A percentile compares a stretch with the other conserved stretches of the same genome.
phyloP scores from a whole-genome alignment of 2,113 vertebrate genomes.

The Etheostoma cragini region DNA sequence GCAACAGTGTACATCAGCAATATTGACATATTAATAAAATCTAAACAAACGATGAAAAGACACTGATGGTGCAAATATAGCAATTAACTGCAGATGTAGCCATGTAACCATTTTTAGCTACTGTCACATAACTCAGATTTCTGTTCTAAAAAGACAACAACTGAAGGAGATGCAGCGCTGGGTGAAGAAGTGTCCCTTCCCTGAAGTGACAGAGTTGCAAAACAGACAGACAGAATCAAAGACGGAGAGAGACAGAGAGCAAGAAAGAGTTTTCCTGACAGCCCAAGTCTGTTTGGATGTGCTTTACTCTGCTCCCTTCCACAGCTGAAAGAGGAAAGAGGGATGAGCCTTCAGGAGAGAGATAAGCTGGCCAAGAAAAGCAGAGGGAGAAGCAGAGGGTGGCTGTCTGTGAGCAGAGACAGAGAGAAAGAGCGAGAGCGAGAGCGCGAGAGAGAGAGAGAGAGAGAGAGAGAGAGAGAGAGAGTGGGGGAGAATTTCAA shows the following conservation, averaged over 20 bases:
- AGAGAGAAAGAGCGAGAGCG: constrained; percentile 43
- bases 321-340: constrained; percentile 60
- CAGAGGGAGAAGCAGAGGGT: constrained; percentile 72
- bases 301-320: constrained; percentile 57
- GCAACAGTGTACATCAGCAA: neutral
- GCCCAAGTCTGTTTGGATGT: constrained; percentile 70
- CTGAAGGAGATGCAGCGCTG: constrained; percentile 60
- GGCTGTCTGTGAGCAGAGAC: constrained; percentile 67
- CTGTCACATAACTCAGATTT: constrained; percentile 69
- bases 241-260: constrained; percentile 50
- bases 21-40: constrained; percentile 20
- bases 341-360: constrained; percentile 69
- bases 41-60: constrained; percentile 21
- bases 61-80: constrained; percentile 53
- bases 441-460: constrained; percentile 37
- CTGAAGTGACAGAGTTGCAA: constrained; percentile 68
- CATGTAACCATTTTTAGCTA: constrained; percentile 72
- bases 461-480: constrained; percentile 40
- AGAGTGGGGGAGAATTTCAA: constrained; percentile 63
- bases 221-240: constrained; percentile 71
- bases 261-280: constrained; percentile 72
- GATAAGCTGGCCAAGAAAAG: constrained; percentile 78
- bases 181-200: constrained; percentile 71
- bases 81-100: constrained; percentile 64
- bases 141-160: constrained; percentile 76